Percentiles rank a stretch among this genome's conserved stretches.
Conservation (phyloP, 2,888 invertebrate genomes). For the Idaea aversata region DNA sequence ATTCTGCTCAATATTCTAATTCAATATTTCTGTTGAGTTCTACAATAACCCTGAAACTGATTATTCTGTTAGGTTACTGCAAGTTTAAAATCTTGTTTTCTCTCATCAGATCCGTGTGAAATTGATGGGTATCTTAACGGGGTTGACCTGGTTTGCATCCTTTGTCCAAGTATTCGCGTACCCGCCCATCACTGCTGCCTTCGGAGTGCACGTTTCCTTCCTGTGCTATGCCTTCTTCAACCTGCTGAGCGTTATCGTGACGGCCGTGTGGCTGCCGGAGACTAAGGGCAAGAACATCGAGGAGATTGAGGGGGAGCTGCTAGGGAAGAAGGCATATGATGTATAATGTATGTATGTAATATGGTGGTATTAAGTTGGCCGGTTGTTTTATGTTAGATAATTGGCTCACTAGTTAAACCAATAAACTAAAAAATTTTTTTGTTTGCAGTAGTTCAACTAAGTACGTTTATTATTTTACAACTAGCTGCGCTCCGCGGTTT, state of each 20-base stretch:
- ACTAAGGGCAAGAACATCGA: slow-evolving; percentile 62
- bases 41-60: too few species aligned
- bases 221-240: slow-evolving; percentile 51
- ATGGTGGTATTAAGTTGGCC: too few species aligned
- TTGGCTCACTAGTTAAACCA: too few species aligned
- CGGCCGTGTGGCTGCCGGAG: slow-evolving; percentile 55
- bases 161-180: slow-evolving; percentile 39
- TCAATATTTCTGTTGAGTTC: too few species aligned
- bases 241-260: slow-evolving; percentile 42
- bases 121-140: slow-evolving; percentile 51
- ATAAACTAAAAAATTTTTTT: too few species aligned
- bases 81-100: slow-evolving; percentile 2
- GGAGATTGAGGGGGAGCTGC: slow-evolving; percentile 40
- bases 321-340: slow-evolving; percentile 8
- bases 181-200: slow-evolving; percentile 29
- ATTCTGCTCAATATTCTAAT: too few species aligned
- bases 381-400: too few species aligned
- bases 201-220: slow-evolving; percentile 47
- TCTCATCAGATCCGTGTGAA: slow-evolving; percentile 54
- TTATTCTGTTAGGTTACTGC: not conserved
- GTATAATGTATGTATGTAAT: too few species aligned
- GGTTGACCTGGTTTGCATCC: slow-evolving; percentile 54
- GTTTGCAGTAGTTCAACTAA: too few species aligned
- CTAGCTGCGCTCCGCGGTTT: too few species aligned
- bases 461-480: too few species aligned